Evolutionary conservation across 2,113 vertebrate species (phyloP).

Genomic region (Strix uralensis): DNA sequence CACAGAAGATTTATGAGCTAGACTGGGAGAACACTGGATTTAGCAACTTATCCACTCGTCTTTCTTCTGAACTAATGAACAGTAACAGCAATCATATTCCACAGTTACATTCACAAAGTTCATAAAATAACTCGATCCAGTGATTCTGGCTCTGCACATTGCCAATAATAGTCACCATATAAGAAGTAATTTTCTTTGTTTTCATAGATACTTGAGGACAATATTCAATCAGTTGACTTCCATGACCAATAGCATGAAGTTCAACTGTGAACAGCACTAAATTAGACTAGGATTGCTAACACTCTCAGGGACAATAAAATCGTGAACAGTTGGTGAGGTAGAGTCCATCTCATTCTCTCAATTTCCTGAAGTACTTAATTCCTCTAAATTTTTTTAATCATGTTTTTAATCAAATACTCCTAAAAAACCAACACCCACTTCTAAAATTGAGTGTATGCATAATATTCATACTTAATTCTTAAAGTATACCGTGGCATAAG

Average conservation of each 20-base stretch:
- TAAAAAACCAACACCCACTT: background rate
- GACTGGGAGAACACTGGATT: background rate
- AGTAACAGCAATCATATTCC: background rate
- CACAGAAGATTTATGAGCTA: background rate
- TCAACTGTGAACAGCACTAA: background rate
- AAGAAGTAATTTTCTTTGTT: background rate
- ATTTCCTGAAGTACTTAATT: background rate
- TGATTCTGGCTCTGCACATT: background rate
- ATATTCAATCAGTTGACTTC: background rate
- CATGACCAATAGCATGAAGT: background rate
- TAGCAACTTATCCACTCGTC: background rate
- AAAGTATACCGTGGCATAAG: background rate
- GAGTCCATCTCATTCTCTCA: background rate
- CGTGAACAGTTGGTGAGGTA: background rate
- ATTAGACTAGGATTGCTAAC: background rate
- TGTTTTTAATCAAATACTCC: background rate
- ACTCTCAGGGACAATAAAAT: background rate
- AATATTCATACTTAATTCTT: background rate
- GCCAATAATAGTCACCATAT: background rate
- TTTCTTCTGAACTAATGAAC: background rate
- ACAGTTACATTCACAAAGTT: background rate
- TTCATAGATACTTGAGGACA: background rate
- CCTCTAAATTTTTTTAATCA: background rate
- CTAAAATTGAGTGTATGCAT: background rate
- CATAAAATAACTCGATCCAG: background rate